A percentile compares a stretch with the other conserved stretches of the same genome.
Conservation (phyloP, 2,888 invertebrate species). For the Sussaba pulchella region DNA sequence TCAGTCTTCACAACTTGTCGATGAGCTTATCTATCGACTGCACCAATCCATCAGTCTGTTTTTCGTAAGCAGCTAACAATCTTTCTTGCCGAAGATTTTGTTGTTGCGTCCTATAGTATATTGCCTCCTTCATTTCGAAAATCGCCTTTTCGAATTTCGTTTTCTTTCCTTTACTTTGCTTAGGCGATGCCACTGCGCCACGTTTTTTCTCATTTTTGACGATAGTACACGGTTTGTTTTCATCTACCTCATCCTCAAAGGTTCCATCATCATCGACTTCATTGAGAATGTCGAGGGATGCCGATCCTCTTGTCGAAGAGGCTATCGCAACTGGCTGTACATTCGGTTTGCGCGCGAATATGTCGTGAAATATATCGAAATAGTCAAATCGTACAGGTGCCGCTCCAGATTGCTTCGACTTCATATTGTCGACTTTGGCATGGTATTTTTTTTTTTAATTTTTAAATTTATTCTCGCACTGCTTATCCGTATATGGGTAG, state of each 20-base stretch:
- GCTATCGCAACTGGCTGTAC: slow-evolving; percentile 1
- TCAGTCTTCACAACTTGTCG: slow-evolving; percentile 4
- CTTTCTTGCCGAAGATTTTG: slow-evolving; percentile 1
- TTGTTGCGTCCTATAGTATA: not conserved
- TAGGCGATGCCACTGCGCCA: not conserved
- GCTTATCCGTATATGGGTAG: not conserved
- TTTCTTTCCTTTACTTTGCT: not conserved
- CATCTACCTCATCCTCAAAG: not conserved
- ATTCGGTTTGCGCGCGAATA: slow-evolving; percentile 3
- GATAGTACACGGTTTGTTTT: not conserved
- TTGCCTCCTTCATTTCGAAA: slow-evolving; percentile 2
- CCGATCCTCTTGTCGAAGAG: slow-evolving; percentile 1
- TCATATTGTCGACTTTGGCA: slow-evolving; percentile 13
- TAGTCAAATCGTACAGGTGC: slow-evolving; percentile 4
- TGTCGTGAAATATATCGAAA: slow-evolving; percentile 6
- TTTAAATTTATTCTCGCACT: slow-evolving; percentile 8
- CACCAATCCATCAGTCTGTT: slow-evolving; percentile 5
- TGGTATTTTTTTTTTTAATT: slow-evolving; percentile 6
- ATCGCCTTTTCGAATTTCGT: slow-evolving; percentile 1
- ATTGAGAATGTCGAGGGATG: not conserved
- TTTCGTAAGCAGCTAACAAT: slow-evolving; percentile 2
- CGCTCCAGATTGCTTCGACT: slow-evolving; percentile 2
- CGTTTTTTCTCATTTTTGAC: not conserved
- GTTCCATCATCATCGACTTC: not conserved
- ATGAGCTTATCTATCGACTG: slow-evolving; percentile 6